Base-by-base conservation (phyloP, 2,888 invertebrate species). In the Muschampia plurimacula region DNA sequence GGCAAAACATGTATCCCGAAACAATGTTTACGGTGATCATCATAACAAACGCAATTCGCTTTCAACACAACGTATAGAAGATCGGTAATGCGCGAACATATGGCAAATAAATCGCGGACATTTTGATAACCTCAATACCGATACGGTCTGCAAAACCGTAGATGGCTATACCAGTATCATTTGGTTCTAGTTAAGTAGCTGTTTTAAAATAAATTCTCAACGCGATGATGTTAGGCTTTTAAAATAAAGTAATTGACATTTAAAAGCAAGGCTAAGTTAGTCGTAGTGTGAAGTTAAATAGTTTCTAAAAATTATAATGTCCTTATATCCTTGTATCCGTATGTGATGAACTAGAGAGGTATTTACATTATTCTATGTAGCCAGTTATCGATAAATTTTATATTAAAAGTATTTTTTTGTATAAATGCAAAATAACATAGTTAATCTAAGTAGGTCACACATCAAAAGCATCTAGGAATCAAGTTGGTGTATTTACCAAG, bases 91-190 rank as follows among this genome's bases (percentile, higher is more conserved):
- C 80, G 80, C 80, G 80, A 81, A 79, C 82, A 84, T 90, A 90
- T 88, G 84, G 83, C 86, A 87, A 88, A 89, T 87, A 91, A 91
- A 90, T 90, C 83, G 86, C 78, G 75, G 76, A 76, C 72, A 82
- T 84, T 83, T 83, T 79, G 80, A 81, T 81, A 80, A 74, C 75
- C 72, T 77, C 77, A 80, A 81, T 81, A 77, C 74, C n/a, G 36
- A 86, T 87, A 87, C 80, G 69, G 86, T 81, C 79, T 74, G 84
- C 87, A 87, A 44, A 69, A 10, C 71, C 71, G 49, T 71, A 66
- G 22, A 52, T 66, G 65, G 71, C 8, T 41, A 60, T 59, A 70
- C 71, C 22, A 22, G 66, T 71, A 28, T 62, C 46, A 49, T 46
- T 68, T 44, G 44, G 57, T 36, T 66, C 7, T 60, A 28, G 36